Conservation (phyloP, 2,113 vertebrate species). For the Pantherophis guttatus region DNA sequence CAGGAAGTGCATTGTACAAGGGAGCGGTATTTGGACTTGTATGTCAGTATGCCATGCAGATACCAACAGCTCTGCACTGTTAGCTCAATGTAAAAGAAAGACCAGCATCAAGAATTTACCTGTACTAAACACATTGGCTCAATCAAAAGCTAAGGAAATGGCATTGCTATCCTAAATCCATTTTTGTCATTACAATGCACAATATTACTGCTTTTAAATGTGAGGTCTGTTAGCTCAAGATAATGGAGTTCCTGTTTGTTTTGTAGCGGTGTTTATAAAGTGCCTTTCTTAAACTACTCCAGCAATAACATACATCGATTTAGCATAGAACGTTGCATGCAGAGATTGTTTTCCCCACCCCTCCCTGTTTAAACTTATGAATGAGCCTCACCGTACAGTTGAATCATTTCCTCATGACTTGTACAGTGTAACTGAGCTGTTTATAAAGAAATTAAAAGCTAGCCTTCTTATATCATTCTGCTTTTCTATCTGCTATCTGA, state of each 20-base stretch:
- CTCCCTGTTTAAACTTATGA: background rate
- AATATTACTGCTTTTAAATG: background rate
- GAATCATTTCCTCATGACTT: rapidly evolving
- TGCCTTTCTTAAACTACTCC: background rate
- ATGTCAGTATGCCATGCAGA: background rate
- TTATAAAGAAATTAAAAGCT: background rate
- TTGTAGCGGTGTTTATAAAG: background rate
- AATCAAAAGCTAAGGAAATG: background rate
- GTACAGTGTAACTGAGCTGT: background rate
- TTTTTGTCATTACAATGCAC: background rate
- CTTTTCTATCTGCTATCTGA: background rate
- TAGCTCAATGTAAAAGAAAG: background rate
- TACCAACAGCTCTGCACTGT: background rate
- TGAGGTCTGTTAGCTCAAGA: background rate
- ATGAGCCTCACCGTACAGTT: no score
- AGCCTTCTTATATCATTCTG: background rate
- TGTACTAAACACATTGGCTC: background rate
- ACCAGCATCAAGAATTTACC: background rate
- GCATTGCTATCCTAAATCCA: background rate
- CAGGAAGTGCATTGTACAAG: rapidly evolving
- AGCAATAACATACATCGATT: background rate
- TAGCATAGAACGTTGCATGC: rapidly evolving
- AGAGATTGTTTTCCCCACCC: background rate
- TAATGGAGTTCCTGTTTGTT: background rate
- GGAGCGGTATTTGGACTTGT: background rate